Base-by-base conservation (phyloP, 2,797 vertebrate species). In the Pantherophis vulpinus region DNA sequence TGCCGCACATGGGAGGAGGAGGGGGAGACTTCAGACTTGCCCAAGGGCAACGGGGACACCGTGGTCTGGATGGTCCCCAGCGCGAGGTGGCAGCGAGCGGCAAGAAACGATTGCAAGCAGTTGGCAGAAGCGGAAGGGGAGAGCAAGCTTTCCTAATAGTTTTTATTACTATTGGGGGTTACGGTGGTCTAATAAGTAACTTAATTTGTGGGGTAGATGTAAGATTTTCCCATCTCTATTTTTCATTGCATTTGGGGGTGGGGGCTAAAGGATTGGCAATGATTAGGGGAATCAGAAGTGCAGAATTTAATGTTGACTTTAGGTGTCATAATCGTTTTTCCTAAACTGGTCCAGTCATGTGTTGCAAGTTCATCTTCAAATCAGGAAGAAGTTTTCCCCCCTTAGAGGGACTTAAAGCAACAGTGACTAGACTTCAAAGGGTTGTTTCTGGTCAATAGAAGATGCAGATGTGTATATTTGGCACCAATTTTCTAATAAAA, bases 31-130 rank as follows among this genome's bases (percentile, higher is more conserved):
- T 63, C n/a, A 51, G 63, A 25, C 37, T 5, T 12, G 11, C 58
- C 87, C 93, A 93, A 93, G 93, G 93, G 90, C 93, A 91, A 91
- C 63, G 12, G 90, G 59, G 93, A 89, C 93, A 56, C 87, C 0
- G 87, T 70, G 51, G n/a, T 16, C 27, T 10, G 20, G 66, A 32
- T 83, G 37, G 10, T 42, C 27, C 5, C 42, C 58, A 8, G n/a
- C 1, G 32, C 32, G 25, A 8, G 56, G 66, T 25, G 23, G n/a
- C 9, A 29, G 13, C 8, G 58, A 37, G 70, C 9, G 4, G 66
- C 92, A 16, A 55, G 8, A 47, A 88, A 10, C 20, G 60, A 32
- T 29, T 42, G 23, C 11, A 14, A 29, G 55, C n/a, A 56, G 51
- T 25, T 83, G 37, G 32, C 2, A 37, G 70, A 32, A 11, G 13